Base-by-base conservation (phyloP, 2,888 invertebrate species). In the Lasioglossum vierecki region DNA sequence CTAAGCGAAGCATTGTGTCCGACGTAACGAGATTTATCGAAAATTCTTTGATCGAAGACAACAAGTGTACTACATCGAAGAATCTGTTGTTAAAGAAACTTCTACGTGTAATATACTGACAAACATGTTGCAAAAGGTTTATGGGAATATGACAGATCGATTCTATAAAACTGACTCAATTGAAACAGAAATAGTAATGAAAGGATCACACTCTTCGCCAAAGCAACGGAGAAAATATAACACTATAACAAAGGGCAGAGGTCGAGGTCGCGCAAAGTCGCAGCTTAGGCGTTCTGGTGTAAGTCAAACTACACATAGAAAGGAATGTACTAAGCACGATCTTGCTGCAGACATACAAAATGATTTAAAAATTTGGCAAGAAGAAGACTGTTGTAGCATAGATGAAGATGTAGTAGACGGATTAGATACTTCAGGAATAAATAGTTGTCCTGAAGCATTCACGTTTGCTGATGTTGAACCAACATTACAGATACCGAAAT, bases 251-350 rank as follows among this genome's bases (percentile, higher is more conserved):
- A 89, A 89, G 26, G 87, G 88, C 22, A 88, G 91, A 66, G 93
- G 93, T 30, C 90, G 93, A 44, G 91, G 93, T 46, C 88, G 94
- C 11, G 93, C 89, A 0, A 91, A 88, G 76, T 91, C 92, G 3
- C 94, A 93, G 72, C 80, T 94, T 3, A 86, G 93, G 18, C 88
- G 92, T 11, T 93, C 93, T 1, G 93, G 94, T 0, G 93, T 93
- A 0, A 93, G 94, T 80, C 94, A 93, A 80, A 91, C 88, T 11
- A 86, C 93, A 60, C 92, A 92, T 49, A 88, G 93, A 22, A 94
- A 92, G 70, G 92, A 93, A 84, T 88, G 91, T 11, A 91, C 83
- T 6, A 91, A 90, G 71, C 91, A 91, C n/a, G 88, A 90, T 66
- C 85, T 93, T 35, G 85, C 80, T 26, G 84, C 88, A 6, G 91